phyloP scores from a whole-genome alignment of 2,113 vertebrate species.

The Solea senegalensis region DNA sequence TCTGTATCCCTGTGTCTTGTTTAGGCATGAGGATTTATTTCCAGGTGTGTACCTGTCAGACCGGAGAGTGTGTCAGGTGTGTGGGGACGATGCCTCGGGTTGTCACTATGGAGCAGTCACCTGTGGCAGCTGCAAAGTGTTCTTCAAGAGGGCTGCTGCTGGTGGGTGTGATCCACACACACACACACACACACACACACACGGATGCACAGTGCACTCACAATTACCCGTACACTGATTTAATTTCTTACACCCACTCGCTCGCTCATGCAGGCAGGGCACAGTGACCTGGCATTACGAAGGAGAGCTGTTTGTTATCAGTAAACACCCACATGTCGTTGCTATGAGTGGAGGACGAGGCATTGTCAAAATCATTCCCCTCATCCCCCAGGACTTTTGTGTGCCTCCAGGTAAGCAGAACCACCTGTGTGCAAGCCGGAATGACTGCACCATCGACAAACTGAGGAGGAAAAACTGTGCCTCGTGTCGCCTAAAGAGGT shows the following conservation, averaged over 20 bases:
- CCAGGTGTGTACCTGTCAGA: conserved; percentile 88
- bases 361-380: conserved; percentile 27
- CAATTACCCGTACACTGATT: conserved; percentile 37
- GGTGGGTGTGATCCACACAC: conserved; percentile 55
- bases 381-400: conserved; percentile 31
- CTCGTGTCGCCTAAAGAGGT: conserved; percentile 92
- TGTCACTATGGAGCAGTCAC: conserved; percentile 92
- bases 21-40: conserved; percentile 70
- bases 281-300: conserved; percentile 64
- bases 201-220: background rate
- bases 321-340: conserved; percentile 63
- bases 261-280: conserved; percentile 43
- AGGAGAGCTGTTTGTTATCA: conserved; percentile 56
- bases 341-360: conserved; percentile 41
- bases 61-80: conserved; percentile 92
- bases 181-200: background rate
- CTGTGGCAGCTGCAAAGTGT: conserved; percentile 97
- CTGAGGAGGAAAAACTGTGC: conserved; percentile 93
- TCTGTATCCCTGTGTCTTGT: conserved; percentile 11
- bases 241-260: conserved; percentile 67
- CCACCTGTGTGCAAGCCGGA: conserved; percentile 96
- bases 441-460: conserved; percentile 98
- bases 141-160: conserved; percentile 83
- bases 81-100: conserved; percentile 89
- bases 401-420: conserved; percentile 92